Conservation (phyloP, 2,113 vertebrate species). For the Panthera tigris region DNA sequence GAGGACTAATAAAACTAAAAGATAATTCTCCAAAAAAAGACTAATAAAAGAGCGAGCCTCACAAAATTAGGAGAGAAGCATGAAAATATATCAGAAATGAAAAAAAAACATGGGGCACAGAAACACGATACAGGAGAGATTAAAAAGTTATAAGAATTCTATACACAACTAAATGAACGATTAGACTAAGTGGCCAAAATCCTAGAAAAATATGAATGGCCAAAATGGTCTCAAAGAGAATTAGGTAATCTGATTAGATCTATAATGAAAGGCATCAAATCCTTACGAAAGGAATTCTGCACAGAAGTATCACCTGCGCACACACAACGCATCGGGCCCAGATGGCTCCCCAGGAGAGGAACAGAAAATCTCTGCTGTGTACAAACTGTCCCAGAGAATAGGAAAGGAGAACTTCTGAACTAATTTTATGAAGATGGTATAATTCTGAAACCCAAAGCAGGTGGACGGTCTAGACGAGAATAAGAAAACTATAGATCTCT, state of each 20-base stretch:
- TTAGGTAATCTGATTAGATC: background rate
- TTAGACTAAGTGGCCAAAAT: background rate
- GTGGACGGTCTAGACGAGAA: background rate
- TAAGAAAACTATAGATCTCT: background rate
- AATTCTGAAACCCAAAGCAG: background rate
- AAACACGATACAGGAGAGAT: background rate
- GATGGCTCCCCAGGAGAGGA: background rate
- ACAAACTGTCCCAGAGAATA: background rate
- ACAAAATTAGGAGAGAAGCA: background rate
- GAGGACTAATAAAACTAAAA: background rate
- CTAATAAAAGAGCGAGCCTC: background rate
- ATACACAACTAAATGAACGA: conserved; percentile 5
- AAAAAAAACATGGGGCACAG: background rate
- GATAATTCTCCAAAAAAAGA: background rate
- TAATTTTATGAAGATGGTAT: background rate
- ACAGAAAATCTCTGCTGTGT: background rate
- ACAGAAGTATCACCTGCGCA: background rate
- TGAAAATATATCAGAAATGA: background rate
- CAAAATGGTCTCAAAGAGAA: background rate
- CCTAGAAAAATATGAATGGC: conserved; percentile 18
- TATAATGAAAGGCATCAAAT: background rate
- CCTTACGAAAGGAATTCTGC: background rate
- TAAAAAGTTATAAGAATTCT: background rate
- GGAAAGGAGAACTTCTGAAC: background rate
- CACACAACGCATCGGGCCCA: background rate